A percentile compares a stretch with the other conserved stretches of the same genome.
Evolutionary conservation across 1,140 invertebrate genomes (phyloP).

Genomic region (Cydia amplana): DNA sequence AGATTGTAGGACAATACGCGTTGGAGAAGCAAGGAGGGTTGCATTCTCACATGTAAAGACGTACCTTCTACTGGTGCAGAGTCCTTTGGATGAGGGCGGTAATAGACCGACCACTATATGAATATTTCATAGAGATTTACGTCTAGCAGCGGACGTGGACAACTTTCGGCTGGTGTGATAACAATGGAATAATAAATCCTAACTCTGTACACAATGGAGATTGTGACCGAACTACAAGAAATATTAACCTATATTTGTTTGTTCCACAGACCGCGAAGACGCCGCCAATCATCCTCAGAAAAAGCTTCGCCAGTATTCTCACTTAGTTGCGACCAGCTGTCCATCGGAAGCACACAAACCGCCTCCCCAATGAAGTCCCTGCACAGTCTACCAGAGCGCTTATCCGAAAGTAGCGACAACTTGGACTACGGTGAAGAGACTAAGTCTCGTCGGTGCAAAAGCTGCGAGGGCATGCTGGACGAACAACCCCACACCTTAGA

Average conservation of each 20-base stretch:
- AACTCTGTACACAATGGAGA: no score
- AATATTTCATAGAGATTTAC: no score
- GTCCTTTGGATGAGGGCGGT: no score
- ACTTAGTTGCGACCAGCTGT: constrained; percentile 84
- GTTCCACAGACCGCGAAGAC: constrained; percentile 65
- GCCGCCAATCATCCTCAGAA: constrained; percentile 67
- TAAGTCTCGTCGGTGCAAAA: constrained; percentile 64
- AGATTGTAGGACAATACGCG: no score
- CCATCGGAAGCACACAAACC: constrained; percentile 59
- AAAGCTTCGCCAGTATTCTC: constrained; percentile 61
- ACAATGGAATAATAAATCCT: not conserved
- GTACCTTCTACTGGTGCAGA: no score
- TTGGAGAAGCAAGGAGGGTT: no score
- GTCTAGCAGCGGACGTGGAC: no score
- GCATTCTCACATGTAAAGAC: no score
- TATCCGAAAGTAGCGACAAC: constrained; percentile 68
- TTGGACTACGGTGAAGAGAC: constrained; percentile 55
- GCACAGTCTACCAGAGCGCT: constrained; percentile 65
- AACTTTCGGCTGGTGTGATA: no score
- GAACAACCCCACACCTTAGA: constrained; percentile 68
- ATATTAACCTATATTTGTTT: not conserved
- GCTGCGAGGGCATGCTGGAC: constrained; percentile 73
- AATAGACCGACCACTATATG: no score
- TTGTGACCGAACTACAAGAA: not conserved
- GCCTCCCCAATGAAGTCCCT: constrained; percentile 67